phyloP scores from a whole-genome alignment of 2,113 vertebrate species.

The Neofelis nebulosa region DNA sequence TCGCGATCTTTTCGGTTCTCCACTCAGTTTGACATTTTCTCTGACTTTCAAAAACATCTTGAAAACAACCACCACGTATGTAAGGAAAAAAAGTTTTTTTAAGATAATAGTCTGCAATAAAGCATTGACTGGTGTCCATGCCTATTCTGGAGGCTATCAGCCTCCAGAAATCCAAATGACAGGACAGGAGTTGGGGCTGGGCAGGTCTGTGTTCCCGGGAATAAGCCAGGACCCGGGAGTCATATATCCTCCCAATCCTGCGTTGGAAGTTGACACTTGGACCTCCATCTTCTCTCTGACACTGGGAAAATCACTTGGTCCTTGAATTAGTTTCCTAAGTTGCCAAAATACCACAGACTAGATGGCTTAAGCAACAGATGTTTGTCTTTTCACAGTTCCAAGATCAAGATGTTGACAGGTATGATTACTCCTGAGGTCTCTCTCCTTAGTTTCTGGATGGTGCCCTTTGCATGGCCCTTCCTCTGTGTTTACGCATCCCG shows the following conservation, averaged over 20 bases:
- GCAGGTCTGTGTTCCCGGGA: neutral
- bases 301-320: neutral
- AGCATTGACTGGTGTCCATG: neutral
- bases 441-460: neutral
- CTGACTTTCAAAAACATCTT: neutral
- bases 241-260: neutral
- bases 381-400: neutral
- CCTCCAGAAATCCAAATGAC: neutral
- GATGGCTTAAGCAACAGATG: neutral
- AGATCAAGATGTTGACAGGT: neutral
- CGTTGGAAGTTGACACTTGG: neutral
- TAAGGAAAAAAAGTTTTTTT: neutral
- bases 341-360: neutral
- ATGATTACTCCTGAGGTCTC: neutral
- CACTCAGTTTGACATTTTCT: neutral
- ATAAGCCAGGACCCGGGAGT: neutral
- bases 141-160: too few relatives aligned
- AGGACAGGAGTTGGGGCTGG: neutral
- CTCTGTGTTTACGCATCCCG: too few relatives aligned
- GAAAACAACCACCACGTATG: neutral
- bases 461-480: neutral
- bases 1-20: neutral
- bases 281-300: neutral
- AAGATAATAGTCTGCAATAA: neutral
- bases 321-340: neutral